phyloP scores from a whole-genome alignment of 2,888 invertebrate species.

The Aspidapion aeneum region DNA sequence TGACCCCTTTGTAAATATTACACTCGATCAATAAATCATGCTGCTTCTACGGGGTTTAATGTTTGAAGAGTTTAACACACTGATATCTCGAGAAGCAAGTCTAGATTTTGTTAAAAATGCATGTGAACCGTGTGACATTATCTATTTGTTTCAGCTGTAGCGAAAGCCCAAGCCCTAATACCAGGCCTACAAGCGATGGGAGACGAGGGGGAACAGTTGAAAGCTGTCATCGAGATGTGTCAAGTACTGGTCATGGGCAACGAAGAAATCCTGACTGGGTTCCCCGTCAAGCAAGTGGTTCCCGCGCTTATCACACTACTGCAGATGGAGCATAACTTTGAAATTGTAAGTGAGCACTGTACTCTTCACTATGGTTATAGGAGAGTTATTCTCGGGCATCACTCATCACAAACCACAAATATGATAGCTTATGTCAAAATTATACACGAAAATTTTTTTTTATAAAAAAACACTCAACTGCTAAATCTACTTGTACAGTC shows the following conservation, averaged over 20 bases:
- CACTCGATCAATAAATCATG: too few relatives aligned
- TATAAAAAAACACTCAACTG: too few relatives aligned
- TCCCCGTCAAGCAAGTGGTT: conserved; percentile 96
- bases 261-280: conserved; percentile 97
- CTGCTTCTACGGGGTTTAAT: too few relatives aligned
- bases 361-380: neutral
- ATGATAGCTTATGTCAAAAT: too few relatives aligned
- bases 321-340: conserved; percentile 98
- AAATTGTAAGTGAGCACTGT: conserved; percentile 72
- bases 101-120: too few relatives aligned
- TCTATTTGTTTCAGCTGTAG: conserved; percentile 53
- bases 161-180: conserved; percentile 90
- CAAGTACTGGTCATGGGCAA: conserved; percentile 99
- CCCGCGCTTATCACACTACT: conserved; percentile 90
- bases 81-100: too few relatives aligned
- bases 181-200: conserved; percentile 90
- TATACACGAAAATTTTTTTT: too few relatives aligned
- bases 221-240: conserved; percentile 97
- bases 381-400: neutral
- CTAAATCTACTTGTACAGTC: too few relatives aligned
- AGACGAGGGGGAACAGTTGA: conserved; percentile 94
- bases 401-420: neutral
- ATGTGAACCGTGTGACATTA: too few relatives aligned
- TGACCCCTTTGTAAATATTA: too few relatives aligned
- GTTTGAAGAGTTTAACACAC: too few relatives aligned